phyloP scores from a whole-genome alignment of 2,888 invertebrate species.

The Leptinotarsa peninsularis region DNA sequence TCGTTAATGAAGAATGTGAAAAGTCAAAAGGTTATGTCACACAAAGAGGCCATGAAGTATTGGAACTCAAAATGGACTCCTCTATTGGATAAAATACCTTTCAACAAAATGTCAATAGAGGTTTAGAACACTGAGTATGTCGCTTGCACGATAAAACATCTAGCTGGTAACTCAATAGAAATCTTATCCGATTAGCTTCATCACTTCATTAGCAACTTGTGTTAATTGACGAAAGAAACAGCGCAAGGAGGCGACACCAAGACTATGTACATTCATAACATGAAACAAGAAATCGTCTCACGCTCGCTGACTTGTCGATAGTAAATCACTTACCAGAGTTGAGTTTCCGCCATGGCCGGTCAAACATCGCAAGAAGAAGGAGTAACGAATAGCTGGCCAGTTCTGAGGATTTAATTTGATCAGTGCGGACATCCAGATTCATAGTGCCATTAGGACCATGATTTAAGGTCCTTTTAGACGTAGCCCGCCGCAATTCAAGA shows the following conservation, averaged over 20 bases:
- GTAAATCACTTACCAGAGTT: slow-evolving; percentile 52
- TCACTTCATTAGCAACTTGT: slow-evolving; percentile 12
- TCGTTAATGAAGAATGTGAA: no score
- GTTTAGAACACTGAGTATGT: no score
- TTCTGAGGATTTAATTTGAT: slow-evolving; percentile 68
- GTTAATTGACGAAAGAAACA: slow-evolving; percentile 16
- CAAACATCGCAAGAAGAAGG: slow-evolving; percentile 55
- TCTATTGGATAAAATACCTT: no score
- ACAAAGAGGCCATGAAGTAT: no score
- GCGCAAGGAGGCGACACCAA: slow-evolving; percentile 33
- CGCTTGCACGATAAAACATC: neutral
- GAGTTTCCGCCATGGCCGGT: slow-evolving; percentile 58
- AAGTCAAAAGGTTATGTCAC: no score
- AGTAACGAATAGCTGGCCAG: slow-evolving; percentile 61
- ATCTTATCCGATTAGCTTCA: neutral
- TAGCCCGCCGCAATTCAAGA: slow-evolving; percentile 57
- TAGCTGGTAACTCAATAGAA: neutral
- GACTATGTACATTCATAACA: slow-evolving; percentile 31
- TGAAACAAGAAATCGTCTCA: slow-evolving; percentile 38
- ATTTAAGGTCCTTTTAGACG: slow-evolving; percentile 66
- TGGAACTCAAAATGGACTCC: no score
- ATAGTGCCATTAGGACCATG: slow-evolving; percentile 68
- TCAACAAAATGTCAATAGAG: no score
- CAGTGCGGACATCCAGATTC: slow-evolving; percentile 68
- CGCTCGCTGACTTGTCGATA: slow-evolving; percentile 41